These are phyloP conservation scores for Syngnathus acus DNA, from an alignment of 2,797 vertebrate genomes.

Conservation along the genomic window DNA sequence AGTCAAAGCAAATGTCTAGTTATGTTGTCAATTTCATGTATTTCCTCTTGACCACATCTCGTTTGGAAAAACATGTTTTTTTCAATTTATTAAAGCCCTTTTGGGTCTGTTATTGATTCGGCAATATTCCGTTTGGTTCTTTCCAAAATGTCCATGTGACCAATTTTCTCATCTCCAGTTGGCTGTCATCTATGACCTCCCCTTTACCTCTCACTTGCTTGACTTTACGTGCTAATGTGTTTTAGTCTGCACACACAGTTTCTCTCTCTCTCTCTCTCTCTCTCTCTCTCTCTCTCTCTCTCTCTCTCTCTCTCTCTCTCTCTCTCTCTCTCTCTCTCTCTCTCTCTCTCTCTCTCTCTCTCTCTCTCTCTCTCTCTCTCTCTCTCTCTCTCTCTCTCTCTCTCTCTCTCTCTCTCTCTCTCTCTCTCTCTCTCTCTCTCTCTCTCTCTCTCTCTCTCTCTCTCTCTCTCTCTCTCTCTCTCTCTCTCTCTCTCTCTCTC, in stretches of 20 bases:
- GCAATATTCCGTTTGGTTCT: not conserved
- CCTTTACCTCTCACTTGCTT: conserved; percentile 18
- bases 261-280: too few relatives aligned
- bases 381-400: too few relatives aligned
- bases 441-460: too few relatives aligned
- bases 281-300: too few relatives aligned
- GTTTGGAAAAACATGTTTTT: not conserved
- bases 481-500: too few relatives aligned
- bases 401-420: too few relatives aligned
- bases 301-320: too few relatives aligned
- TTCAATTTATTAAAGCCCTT: not conserved
- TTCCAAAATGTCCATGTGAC: not conserved
- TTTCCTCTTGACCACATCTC: not conserved
- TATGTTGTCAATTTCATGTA: not conserved
- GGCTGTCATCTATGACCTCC: conserved; percentile 15
- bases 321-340: too few relatives aligned
- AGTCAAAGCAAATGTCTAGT: not conserved
- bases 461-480: too few relatives aligned
- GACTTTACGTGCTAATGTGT: not conserved
- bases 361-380: too few relatives aligned
- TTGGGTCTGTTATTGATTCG: not conserved
- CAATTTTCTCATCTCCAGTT: conserved; percentile 5
- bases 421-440: too few relatives aligned
- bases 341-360: too few relatives aligned
- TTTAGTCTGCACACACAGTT: not conserved